phyloP scores from a whole-genome alignment of 2,797 vertebrate species.

The Glossophaga mutica region DNA sequence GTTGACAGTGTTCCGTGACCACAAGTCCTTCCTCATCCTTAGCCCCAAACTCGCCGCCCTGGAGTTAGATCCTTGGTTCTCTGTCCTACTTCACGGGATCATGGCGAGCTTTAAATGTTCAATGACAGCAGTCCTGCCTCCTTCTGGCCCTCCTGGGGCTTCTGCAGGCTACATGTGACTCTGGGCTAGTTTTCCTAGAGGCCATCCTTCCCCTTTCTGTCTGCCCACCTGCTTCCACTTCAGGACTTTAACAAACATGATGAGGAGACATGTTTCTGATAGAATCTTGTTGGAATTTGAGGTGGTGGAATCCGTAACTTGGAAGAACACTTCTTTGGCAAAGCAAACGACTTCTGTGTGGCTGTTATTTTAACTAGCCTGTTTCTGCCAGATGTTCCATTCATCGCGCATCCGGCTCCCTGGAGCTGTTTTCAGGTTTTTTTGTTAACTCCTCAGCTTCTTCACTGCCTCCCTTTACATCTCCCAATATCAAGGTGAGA shows the following conservation, averaged over 20 bases:
- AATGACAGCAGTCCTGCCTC: not conserved
- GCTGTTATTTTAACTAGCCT: not conserved
- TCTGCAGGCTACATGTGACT: not conserved
- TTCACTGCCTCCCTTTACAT: not conserved
- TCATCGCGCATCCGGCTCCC: not conserved
- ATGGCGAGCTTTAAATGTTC: not conserved
- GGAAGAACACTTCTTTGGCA: slow-evolving; percentile 28
- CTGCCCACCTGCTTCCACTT: not conserved
- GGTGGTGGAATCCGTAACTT: not conserved
- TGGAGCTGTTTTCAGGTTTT: not conserved
- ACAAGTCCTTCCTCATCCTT: not conserved
- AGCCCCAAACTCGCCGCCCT: not conserved
- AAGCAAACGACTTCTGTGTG: not conserved
- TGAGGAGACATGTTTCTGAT: not conserved
- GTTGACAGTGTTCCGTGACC: not conserved
- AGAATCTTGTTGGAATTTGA: not conserved
- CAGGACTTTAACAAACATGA: not conserved
- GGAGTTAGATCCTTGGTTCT: not conserved
- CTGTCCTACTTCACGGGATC: not conserved
- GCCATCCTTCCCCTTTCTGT: not conserved
- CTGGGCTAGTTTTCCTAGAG: not conserved
- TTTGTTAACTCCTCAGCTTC: not conserved
- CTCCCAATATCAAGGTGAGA: not conserved
- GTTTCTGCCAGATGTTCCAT: not conserved
- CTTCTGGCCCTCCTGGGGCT: not conserved